Evolutionary conservation across 2,113 vertebrate species (phyloP).

Genomic region (Varanus salvator): DNA sequence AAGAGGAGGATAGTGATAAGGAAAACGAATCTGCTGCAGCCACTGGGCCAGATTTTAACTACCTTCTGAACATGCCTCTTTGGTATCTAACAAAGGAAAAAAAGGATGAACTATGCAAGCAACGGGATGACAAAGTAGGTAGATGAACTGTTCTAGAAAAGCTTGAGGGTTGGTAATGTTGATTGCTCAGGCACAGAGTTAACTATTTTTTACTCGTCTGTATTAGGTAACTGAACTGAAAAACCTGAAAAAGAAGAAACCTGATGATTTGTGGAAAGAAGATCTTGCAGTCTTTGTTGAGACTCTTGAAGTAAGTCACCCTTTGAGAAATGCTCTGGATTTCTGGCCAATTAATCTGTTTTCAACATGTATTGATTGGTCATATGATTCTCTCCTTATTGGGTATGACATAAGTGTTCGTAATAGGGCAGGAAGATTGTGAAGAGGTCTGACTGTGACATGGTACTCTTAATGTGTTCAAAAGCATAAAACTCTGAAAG

Average conservation of each 20-base stretch:
- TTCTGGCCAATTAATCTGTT: background rate
- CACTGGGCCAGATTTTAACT: conserved; percentile 92
- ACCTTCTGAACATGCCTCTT: conserved; percentile 96
- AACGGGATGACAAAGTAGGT: conserved; percentile 88
- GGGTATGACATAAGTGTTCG: background rate
- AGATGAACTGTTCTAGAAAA: background rate
- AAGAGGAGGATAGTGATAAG: conserved; percentile 71
- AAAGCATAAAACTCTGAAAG: background rate
- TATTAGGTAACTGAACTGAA: conserved; percentile 84
- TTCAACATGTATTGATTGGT: background rate
- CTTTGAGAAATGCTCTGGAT: background rate
- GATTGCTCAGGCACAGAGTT: conserved; percentile 3
- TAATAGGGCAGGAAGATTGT: background rate
- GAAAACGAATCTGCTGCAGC: conserved; percentile 65
- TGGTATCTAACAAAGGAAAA: conserved; percentile 98
- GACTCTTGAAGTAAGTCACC: conserved; percentile 84
- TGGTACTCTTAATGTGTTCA: background rate
- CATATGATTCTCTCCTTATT: background rate
- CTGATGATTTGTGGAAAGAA: conserved; percentile 90
- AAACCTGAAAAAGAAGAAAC: conserved; percentile 82
- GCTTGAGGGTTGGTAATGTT: background rate
- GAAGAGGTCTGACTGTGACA: background rate
- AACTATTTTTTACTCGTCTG: conserved; percentile 27
- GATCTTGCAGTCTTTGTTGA: conserved; percentile 91
- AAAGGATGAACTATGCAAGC: conserved; percentile 95